Evolutionary conservation across 2,797 vertebrate genomes (phyloP).

Genomic region (Galagoides demidoff): DNA sequence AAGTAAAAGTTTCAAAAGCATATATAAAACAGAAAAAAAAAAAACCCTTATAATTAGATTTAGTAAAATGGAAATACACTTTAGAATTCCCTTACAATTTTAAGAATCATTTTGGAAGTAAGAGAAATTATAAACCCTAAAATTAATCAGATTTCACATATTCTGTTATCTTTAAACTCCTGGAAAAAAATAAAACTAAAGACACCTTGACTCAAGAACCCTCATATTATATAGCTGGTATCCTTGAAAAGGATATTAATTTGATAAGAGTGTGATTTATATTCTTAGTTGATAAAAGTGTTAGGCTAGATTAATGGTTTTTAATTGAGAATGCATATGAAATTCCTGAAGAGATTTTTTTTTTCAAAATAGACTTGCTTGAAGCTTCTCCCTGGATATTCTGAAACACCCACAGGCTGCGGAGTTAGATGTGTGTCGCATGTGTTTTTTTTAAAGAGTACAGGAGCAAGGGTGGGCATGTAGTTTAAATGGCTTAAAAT

Average conservation of each 20-base stretch:
- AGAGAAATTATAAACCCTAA: not conserved
- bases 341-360: not conserved
- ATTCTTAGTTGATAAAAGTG: not conserved
- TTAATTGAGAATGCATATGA: not conserved
- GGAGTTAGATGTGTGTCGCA: not conserved
- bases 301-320: not conserved
- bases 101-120: not conserved
- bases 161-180: not conserved
- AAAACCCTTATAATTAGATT: not conserved
- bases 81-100: not conserved
- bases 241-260: not conserved
- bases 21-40: slow-evolving; percentile 46
- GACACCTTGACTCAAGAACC: not conserved
- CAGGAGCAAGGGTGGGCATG: not conserved
- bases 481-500: not conserved
- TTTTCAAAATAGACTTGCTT: not conserved
- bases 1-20: slow-evolving; percentile 42
- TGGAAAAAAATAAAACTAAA: not conserved
- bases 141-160: not conserved
- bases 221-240: not conserved
- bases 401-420: not conserved
- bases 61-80: slow-evolving; percentile 13
- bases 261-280: not conserved
- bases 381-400: not conserved
- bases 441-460: not conserved